A percentile compares a stretch with the other conserved stretches of the same genome.
phyloP scores from a whole-genome alignment of 1,140 invertebrate species.

The Anastrepha obliqua region DNA sequence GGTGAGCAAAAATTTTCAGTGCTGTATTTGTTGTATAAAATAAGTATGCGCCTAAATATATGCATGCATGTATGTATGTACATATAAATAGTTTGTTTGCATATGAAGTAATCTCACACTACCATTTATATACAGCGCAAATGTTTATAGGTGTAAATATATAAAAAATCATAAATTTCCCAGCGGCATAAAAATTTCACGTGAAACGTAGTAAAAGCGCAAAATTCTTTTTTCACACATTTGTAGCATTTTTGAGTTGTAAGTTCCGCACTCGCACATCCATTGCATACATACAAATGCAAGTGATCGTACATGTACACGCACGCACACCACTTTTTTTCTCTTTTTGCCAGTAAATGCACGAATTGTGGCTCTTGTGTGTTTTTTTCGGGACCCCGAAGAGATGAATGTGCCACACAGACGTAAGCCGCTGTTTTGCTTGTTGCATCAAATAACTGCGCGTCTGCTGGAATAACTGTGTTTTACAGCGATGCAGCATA shows the following conservation, averaged over 20 bases:
- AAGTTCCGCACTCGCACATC: background rate
- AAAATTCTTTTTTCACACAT: constrained; percentile 26
- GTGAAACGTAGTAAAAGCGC: background rate
- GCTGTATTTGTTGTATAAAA: background rate
- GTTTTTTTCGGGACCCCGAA: background rate
- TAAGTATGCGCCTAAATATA: background rate
- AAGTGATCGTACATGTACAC: background rate
- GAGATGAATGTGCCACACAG: background rate
- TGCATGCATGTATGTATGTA: background rate
- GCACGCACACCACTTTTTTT: background rate
- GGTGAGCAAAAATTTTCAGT: background rate
- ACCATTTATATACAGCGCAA: no score
- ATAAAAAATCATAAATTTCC: constrained; percentile 33
- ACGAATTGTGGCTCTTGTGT: background rate
- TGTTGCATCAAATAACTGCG: background rate
- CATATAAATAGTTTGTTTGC: no score
- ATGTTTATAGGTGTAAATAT: background rate
- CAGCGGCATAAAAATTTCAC: constrained; percentile 6
- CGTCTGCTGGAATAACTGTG: background rate
- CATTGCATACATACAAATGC: background rate
- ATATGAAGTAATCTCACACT: no score
- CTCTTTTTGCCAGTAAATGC: background rate
- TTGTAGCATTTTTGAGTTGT: constrained; percentile 14
- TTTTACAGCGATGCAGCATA: background rate
- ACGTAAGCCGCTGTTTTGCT: background rate